Evolutionary conservation across 2,113 vertebrate genomes (phyloP), one percentile per base, ranked within the genome.

Genomic region (Stictonetta naevosa): DNA sequence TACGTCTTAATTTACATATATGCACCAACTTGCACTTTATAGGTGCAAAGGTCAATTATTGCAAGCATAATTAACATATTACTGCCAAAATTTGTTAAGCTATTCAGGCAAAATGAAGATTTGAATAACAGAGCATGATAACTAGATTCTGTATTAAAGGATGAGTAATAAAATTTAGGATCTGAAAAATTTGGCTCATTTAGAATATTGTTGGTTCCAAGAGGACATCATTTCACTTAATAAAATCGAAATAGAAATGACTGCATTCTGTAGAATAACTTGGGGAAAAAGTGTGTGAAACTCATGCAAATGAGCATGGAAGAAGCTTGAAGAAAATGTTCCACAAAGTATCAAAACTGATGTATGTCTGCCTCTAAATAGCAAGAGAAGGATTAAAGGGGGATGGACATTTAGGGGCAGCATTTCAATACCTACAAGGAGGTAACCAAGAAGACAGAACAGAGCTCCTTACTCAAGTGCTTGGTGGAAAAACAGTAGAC

Each of bases 61-160:
- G 72, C 90, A 89, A 79, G 60, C 21, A 46, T 93, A 96, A 94
- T 97, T 96, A 97, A 83, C 29, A 86, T 56, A 33, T 88, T 68
- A 52, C 60, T 73, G 92, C 46, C 93, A 95, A 78, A 78, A 96
- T 53, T 22, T 88, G 50, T 95, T 83, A 89, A 82, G 84, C 34
- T 53, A 79, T 75, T 86, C 67, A 90, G 67, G 78, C 18, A 86
- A 90, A 95, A 89, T 59, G 66, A 90, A 84, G 46, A 79, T 60
- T 50, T 62, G 62, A 90, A 91, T 89, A 93, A 66, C 34, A 77
- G 33, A 79, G 38, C 13, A 29, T 56, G 48, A 72, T 79, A 91
- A 95, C 62, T 40, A 92, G 84, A 58, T 91, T n/a, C 55, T 88
- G 8, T 78, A 73, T 73, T 66, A 88, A 79, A 83, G 67, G 26